Conservation (phyloP, 2,888 invertebrate genomes). For the Tipula unca region DNA sequence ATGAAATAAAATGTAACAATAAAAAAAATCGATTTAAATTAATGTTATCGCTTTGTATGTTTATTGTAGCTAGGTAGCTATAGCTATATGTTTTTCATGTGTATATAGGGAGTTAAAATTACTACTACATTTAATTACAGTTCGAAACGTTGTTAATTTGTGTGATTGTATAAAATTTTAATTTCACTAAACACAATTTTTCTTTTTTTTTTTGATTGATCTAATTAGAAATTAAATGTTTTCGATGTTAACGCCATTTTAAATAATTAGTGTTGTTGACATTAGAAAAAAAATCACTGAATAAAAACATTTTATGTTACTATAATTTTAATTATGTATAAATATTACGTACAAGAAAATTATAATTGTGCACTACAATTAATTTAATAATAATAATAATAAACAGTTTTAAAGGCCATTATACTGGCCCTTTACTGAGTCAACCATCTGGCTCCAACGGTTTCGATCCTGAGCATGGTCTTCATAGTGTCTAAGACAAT, state of each 20-base stretch:
- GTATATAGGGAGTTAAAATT: background rate
- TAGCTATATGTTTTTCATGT: background rate
- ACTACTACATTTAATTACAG: background rate
- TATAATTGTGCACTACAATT: too few species aligned
- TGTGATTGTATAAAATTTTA: background rate
- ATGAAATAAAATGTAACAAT: background rate
- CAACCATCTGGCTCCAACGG: too few species aligned
- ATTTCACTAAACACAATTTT: background rate
- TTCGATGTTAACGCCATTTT: conserved; percentile 8
- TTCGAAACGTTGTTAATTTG: background rate
- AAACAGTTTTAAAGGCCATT: too few species aligned
- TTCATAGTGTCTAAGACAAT: too few species aligned
- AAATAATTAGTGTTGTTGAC: background rate
- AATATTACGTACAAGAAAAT: too few species aligned
- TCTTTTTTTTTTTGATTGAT: background rate
- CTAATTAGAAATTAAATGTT: background rate
- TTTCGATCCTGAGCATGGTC: too few species aligned
- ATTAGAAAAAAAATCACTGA: background rate
- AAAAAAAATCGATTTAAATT: background rate
- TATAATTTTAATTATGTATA: background rate
- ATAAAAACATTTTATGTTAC: background rate
- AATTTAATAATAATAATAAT: too few species aligned
- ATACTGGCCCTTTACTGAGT: too few species aligned
- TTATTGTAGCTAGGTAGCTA: background rate
- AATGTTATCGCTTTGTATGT: background rate